Percentiles rank a stretch among this genome's conserved stretches.
Evolutionary conservation across 1,140 invertebrate species (phyloP).

Genomic region (Thaumatotibia leucotreta): DNA sequence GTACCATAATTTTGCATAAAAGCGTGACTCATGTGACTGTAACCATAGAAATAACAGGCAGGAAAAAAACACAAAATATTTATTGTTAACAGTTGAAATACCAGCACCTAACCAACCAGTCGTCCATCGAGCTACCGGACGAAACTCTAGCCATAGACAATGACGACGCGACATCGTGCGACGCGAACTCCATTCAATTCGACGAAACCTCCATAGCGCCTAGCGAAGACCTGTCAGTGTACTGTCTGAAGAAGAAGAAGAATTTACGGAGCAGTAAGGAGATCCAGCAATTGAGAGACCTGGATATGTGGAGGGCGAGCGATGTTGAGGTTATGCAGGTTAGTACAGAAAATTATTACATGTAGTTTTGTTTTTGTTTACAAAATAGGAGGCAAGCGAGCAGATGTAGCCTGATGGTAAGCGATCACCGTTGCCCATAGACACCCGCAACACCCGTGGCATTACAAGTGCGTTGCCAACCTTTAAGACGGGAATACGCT

Average conservation of each 20-base stretch:
- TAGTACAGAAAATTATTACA: no score
- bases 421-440: no score
- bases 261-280: slow-evolving; percentile 45
- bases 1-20: no score
- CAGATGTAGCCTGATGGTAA: no score
- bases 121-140: not conserved
- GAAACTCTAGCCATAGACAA: slow-evolving; percentile 19
- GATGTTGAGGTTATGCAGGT: slow-evolving; percentile 64
- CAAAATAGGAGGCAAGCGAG: no score
- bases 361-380: no score
- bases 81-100: slow-evolving; percentile 14
- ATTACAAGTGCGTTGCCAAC: no score
- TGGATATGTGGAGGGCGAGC: slow-evolving; percentile 62
- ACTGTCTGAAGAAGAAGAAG: slow-evolving; percentile 59
- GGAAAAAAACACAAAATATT: no score
- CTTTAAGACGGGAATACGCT: no score
- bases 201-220: slow-evolving; percentile 49
- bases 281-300: slow-evolving; percentile 47
- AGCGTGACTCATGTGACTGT: no score
- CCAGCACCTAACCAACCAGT: slow-evolving; percentile 21
- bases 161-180: slow-evolving; percentile 42
- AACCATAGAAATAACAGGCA: no score
- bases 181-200: slow-evolving; percentile 40
- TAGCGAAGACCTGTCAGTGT: slow-evolving; percentile 49
- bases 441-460: no score